Conservation (phyloP, 2,113 vertebrate genomes). For the Sminthopsis crassicaudata region DNA sequence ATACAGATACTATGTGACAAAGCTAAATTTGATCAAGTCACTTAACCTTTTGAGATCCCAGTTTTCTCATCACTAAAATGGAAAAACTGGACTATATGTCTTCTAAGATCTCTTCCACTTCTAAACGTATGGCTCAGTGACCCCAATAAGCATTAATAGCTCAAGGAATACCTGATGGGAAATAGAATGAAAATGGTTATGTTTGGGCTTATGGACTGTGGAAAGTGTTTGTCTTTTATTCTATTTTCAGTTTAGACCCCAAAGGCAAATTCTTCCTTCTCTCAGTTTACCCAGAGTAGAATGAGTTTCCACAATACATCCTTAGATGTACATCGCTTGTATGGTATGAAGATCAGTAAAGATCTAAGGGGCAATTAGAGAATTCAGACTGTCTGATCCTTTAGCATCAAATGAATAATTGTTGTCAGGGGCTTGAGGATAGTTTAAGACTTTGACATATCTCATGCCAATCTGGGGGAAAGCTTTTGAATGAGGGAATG, state of each 20-base stretch:
- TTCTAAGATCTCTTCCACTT: neutral
- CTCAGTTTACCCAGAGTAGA: constrained; percentile 20
- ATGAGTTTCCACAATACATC: constrained; percentile 11
- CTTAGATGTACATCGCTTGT: neutral
- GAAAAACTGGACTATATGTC: neutral
- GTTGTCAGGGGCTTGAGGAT: neutral
- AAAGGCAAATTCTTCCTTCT: constrained; percentile 17
- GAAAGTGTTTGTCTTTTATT: constrained; percentile 1
- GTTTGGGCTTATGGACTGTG: neutral
- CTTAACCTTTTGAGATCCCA: neutral
- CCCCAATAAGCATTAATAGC: neutral
- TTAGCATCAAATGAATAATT: constrained; percentile 45
- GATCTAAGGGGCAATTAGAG: constrained; percentile 62
- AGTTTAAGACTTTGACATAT: constrained; percentile 19
- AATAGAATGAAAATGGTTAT: neutral
- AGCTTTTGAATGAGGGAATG: constrained; percentile 34
- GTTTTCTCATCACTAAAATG: neutral
- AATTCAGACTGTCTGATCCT: neutral
- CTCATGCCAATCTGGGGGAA: constrained; percentile 58
- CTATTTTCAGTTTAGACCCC: constrained; percentile 7
- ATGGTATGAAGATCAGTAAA: constrained; percentile 53
- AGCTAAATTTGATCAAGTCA: neutral
- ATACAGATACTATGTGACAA: too few species aligned
- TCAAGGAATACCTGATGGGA: neutral
- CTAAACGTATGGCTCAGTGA: neutral